phyloP scores from a whole-genome alignment of 2,888 invertebrate genomes.

The Lepidonotus clava region DNA sequence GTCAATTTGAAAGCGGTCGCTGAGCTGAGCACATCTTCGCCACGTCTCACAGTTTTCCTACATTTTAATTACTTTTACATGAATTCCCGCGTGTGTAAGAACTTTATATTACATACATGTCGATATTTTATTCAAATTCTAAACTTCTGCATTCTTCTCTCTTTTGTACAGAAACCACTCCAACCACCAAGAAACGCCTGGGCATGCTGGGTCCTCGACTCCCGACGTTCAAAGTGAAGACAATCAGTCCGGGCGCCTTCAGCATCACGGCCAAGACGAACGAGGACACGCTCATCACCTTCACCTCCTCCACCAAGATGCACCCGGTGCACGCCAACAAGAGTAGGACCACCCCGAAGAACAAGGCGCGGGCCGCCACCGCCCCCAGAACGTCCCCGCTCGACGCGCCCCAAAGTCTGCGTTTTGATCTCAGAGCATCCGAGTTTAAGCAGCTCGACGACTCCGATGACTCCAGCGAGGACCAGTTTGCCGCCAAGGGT shows the following conservation, averaged over 20 bases:
- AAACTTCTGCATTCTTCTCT: not conserved
- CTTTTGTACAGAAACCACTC: not conserved
- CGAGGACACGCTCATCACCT: conserved; percentile 38
- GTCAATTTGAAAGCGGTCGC: no score
- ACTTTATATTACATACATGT: no score
- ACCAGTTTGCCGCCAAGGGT: not conserved
- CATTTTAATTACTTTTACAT: no score
- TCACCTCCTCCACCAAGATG: conserved; percentile 17
- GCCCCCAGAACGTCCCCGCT: not conserved
- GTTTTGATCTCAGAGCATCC: conserved; percentile 10
- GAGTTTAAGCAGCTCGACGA: not conserved
- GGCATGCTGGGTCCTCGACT: conserved; percentile 64
- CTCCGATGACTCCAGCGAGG: not conserved
- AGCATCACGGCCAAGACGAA: conserved; percentile 53
- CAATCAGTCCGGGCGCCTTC: conserved; percentile 35
- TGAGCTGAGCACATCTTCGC: no score
- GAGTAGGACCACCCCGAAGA: not conserved
- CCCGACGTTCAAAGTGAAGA: not conserved
- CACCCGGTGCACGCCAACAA: conserved; percentile 1
- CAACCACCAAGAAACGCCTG: conserved; percentile 62
- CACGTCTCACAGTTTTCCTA: no score
- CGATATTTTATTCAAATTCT: not conserved
- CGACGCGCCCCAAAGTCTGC: not conserved
- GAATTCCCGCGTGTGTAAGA: no score
- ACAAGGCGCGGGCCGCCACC: not conserved